phyloP scores from a whole-genome alignment of 2,113 vertebrate species.

The Rhinoptilus africanus region DNA sequence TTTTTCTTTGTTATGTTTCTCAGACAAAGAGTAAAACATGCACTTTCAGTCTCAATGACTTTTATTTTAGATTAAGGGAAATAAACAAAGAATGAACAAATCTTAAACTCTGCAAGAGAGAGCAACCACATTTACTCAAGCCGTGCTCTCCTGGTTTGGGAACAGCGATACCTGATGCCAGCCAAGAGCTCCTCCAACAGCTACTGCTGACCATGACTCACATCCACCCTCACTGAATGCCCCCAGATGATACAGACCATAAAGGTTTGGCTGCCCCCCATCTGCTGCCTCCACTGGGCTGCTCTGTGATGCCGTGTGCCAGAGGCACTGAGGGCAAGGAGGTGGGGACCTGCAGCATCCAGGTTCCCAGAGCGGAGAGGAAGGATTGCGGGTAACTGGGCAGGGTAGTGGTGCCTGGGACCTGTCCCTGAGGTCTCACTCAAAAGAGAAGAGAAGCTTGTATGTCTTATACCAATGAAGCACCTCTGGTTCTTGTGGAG shows the following conservation, averaged over 20 bases:
- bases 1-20: slow-evolving; percentile 38
- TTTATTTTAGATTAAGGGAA: slow-evolving; percentile 35
- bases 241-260: fast-evolving
- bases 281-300: neutral
- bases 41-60: slow-evolving; percentile 9
- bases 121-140: neutral
- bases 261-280: neutral
- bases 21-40: slow-evolving; percentile 38
- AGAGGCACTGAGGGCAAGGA: neutral
- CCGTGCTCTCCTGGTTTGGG: neutral
- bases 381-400: neutral
- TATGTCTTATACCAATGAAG: neutral
- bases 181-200: neutral
- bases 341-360: neutral
- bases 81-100: neutral
- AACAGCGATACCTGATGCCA: neutral
- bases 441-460: neutral
- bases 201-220: neutral
- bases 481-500: neutral
- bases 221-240: neutral
- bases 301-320: neutral
- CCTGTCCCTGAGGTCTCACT: fast-evolving
- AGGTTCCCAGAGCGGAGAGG: neutral
- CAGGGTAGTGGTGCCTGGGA: neutral
- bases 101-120: neutral